These are phyloP conservation scores for Trichomalopsis sarcophagae DNA, from an alignment of 1,140 invertebrate genomes.

Conservation along the genomic window DNA sequence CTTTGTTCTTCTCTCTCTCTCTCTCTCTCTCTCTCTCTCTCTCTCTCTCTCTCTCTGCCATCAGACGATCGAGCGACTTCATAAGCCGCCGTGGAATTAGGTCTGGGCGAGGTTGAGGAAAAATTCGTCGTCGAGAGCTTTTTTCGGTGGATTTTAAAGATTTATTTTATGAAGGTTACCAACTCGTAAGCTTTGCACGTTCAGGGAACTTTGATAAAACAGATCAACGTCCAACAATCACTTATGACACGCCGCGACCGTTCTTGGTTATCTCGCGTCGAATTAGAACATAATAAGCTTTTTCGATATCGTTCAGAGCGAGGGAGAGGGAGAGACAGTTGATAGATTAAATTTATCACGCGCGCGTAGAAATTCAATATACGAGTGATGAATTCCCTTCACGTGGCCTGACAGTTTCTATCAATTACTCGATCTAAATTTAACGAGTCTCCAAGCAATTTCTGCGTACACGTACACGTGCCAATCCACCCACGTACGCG, in stretches of 20 bases:
- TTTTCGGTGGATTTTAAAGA: neutral
- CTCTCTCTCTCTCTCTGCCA: neutral
- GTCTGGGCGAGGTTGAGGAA: neutral
- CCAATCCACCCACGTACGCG: too few species aligned
- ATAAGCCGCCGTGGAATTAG: neutral
- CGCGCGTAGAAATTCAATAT: neutral
- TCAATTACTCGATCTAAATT: constrained; percentile 2
- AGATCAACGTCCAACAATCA: too few species aligned
- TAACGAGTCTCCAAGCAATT: neutral
- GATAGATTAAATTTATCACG: constrained; percentile 22
- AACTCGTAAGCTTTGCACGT: too few species aligned
- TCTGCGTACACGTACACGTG: too few species aligned
- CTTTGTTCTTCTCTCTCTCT: neutral
- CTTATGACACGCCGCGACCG: too few species aligned
- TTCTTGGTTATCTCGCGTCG: neutral
- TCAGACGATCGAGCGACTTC: neutral
- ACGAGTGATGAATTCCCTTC: constrained; percentile 12
- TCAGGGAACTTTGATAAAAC: too few species aligned
- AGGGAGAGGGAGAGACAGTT: neutral
- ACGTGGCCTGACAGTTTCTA: constrained; percentile 11
- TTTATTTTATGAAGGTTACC: too few species aligned
- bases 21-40: neutral
- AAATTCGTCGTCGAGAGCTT: neutral
- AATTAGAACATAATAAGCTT: neutral
- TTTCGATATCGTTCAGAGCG: neutral